A percentile compares a stretch with the other conserved stretches of the same genome.
Conservation (phyloP, 2,888 invertebrate species). For the Lithophane semibrunnea region DNA sequence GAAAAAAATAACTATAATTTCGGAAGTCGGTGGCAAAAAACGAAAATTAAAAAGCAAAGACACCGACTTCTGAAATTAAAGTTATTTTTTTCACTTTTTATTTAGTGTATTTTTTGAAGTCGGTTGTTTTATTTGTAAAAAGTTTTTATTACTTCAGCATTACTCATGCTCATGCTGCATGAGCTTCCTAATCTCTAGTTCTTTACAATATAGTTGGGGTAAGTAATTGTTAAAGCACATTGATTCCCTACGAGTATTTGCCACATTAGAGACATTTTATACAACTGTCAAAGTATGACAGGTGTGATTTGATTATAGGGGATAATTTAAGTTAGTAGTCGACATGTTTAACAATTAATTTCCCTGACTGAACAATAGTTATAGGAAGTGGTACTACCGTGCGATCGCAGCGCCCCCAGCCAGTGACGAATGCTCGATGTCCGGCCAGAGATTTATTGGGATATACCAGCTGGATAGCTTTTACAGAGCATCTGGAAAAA, state of each 20-base stretch:
- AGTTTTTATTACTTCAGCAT: no score
- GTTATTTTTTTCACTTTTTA: no score
- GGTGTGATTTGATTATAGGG: background rate
- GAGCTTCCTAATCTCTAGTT: background rate
- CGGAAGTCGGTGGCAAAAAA: no score
- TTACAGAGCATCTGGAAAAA: constrained; percentile 70
- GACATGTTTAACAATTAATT: no score
- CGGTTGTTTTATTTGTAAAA: no score
- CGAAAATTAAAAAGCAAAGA: no score
- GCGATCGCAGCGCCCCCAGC: constrained; percentile 86
- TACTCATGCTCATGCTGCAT: background rate
- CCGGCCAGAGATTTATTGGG: constrained; percentile 45
- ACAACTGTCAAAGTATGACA: background rate
- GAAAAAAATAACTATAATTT: no score
- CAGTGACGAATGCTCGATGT: constrained; percentile 78
- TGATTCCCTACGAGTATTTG: background rate
- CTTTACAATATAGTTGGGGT: background rate
- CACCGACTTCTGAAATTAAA: no score
- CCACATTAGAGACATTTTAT: background rate
- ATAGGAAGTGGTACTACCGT: constrained; percentile 69
- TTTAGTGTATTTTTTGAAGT: no score
- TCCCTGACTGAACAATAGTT: background rate
- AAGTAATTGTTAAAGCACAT: background rate
- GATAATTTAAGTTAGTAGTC: background rate
- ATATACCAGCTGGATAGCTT: constrained; percentile 67